Base-by-base conservation (phyloP, 2,888 invertebrate genomes). In the Dromius quadrimaculatus region DNA sequence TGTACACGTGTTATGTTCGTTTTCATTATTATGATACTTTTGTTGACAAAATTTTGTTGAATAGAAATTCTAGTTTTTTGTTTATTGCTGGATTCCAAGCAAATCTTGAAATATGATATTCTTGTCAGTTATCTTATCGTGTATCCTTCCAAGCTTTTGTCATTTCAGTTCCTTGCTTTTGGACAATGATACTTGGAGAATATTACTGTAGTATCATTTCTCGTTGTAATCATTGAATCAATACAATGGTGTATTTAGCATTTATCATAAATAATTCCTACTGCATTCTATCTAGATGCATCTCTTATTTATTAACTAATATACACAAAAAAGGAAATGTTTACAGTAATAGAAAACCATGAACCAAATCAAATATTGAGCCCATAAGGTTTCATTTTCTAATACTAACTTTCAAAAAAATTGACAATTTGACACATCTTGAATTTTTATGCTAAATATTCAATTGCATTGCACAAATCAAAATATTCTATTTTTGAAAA, bases 161-260 rank as follows among this genome's bases (percentile, higher is more conserved):
- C 23, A 28, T 13, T n/a, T n/a, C 1, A 13, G 8, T 54, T 28
- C 11, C 28, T 54, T 28, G 11, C 13, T 23, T 50, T 28, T 32
- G 28, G 50, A 28, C 28, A 28, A 15, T 47, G 19, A 23, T 28
- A 54, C 13, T 28, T 23, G 13, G 50, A 23, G 50, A 54, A 28
- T 54, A 54, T 28, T 54, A 47, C n/a, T 28, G 28, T 32, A 28
- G 23, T 54, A 47, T 47, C 47, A n/a, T 47, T 9, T 47, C 28
- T 54, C 50, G 11, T 54, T 28, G 2, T 13, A 15, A 17, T 15
- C 32, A 28, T 54, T 54, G 28, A 54, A 54, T 54, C 50, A 54
- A 54, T 54, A 54, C 23, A 54, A 54, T 54, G 50, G 23, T 50
- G 15, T 54, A 54, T 54, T n/a, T 17, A 54, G 50, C 50, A 54